Evolutionary conservation across 2,797 vertebrate genomes (phyloP).

Genomic region (Onychomys torridus): DNA sequence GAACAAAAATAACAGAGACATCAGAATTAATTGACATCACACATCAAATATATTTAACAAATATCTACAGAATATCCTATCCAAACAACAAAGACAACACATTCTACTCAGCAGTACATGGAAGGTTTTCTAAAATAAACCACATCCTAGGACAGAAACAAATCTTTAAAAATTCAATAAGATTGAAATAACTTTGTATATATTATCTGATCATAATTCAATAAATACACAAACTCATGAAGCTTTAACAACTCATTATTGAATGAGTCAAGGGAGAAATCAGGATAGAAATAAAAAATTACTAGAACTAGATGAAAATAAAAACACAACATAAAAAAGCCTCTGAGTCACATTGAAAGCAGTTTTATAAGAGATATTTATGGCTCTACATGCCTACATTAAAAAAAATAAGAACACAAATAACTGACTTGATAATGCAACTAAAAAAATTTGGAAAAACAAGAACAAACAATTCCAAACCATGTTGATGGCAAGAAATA

Average conservation of each 20-base stretch:
- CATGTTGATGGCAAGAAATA: neutral
- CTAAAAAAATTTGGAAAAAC: neutral
- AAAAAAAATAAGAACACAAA: neutral
- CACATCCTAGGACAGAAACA: neutral
- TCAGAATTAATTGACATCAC: neutral
- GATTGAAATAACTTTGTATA: neutral
- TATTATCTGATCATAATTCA: neutral
- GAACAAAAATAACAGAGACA: neutral
- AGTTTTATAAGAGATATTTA: neutral
- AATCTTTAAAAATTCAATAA: neutral
- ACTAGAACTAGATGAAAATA: neutral
- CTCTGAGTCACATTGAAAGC: neutral
- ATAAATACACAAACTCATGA: neutral
- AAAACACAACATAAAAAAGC: neutral
- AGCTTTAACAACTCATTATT: neutral
- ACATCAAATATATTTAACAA: neutral
- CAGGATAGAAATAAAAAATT: neutral
- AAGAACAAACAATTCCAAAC: neutral
- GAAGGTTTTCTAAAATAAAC: neutral
- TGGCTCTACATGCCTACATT: neutral
- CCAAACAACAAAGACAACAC: neutral
- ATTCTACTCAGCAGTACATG: neutral
- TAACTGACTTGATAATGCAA: neutral
- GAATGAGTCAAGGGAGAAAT: neutral
- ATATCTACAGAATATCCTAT: neutral